Conservation (phyloP, 1,140 invertebrate species). For the Philopotamus ludificatus region DNA sequence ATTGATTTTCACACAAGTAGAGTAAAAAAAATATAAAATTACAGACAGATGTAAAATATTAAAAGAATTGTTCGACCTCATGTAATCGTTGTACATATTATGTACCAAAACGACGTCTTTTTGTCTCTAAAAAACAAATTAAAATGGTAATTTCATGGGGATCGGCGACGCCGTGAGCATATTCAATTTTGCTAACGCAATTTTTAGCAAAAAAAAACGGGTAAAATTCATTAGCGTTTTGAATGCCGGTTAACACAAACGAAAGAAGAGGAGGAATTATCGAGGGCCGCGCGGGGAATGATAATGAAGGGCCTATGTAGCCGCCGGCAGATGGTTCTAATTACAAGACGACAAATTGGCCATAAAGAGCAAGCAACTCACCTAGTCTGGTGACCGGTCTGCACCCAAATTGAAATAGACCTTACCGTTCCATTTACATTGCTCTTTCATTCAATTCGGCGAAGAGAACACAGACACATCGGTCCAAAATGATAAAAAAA, state of each 20-base stretch:
- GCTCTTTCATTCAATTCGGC: no score
- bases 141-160: neutral
- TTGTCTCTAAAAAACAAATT: neutral
- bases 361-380: neutral
- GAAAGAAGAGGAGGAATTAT: slow-evolving; percentile 2
- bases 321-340: neutral
- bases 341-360: slow-evolving; percentile 5
- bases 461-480: no score
- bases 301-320: neutral
- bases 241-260: neutral
- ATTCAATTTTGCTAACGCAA: neutral
- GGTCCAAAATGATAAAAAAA: no score
- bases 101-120: no score
- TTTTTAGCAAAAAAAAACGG: neutral
- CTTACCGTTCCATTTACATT: neutral
- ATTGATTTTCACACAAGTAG: no score
- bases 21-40: no score
- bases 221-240: slow-evolving; percentile 1
- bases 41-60: no score
- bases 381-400: neutral
- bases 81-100: no score
- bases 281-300: neutral
- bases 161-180: neutral
- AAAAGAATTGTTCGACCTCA: no score
- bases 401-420: neutral